phyloP scores from a whole-genome alignment of 2,113 vertebrate genomes.

The Tursiops truncatus region DNA sequence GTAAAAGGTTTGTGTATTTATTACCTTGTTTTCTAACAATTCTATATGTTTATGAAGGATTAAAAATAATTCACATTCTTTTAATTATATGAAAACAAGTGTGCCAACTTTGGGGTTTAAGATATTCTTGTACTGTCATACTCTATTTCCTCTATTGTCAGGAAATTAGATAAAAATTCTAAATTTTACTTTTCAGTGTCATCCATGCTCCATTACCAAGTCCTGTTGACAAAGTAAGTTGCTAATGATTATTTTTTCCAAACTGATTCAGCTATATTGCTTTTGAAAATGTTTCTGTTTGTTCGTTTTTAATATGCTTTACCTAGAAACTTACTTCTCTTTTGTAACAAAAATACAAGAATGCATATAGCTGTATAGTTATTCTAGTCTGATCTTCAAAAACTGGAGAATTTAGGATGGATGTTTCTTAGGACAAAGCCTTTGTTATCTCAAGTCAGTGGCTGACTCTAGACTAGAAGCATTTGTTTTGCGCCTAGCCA shows the following conservation, averaged over 20 bases:
- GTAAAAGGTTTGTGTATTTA: neutral
- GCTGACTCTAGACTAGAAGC: neutral
- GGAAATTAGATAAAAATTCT: slow-evolving; percentile 76
- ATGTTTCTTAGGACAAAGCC: slow-evolving; percentile 21
- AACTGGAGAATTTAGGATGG: slow-evolving; percentile 17
- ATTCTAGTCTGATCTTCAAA: neutral
- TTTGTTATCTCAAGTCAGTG: neutral
- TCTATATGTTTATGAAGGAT: slow-evolving; percentile 11
- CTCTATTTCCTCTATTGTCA: slow-evolving; percentile 62
- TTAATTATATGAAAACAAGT: slow-evolving; percentile 41
- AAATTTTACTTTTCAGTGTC: slow-evolving; percentile 88
- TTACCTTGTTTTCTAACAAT: slow-evolving; percentile 41
- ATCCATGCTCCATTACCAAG: slow-evolving; percentile 97
- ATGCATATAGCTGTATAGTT: neutral
- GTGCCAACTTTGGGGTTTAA: slow-evolving; percentile 42
- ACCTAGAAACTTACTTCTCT: slow-evolving; percentile 30
- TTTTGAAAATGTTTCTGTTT: slow-evolving; percentile 34
- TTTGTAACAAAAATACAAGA: slow-evolving; percentile 43
- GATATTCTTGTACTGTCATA: slow-evolving; percentile 24
- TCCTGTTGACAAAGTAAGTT: slow-evolving; percentile 98
- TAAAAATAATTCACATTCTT: slow-evolving; percentile 34
- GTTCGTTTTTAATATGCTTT: slow-evolving; percentile 53
- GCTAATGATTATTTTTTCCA: slow-evolving; percentile 50
- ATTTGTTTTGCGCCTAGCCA: neutral
- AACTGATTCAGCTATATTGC: neutral